A percentile compares a stretch with the other conserved stretches of the same genome.
Evolutionary conservation across 2,797 vertebrate species (phyloP).

Genomic region (Semotilus atromaculatus): DNA sequence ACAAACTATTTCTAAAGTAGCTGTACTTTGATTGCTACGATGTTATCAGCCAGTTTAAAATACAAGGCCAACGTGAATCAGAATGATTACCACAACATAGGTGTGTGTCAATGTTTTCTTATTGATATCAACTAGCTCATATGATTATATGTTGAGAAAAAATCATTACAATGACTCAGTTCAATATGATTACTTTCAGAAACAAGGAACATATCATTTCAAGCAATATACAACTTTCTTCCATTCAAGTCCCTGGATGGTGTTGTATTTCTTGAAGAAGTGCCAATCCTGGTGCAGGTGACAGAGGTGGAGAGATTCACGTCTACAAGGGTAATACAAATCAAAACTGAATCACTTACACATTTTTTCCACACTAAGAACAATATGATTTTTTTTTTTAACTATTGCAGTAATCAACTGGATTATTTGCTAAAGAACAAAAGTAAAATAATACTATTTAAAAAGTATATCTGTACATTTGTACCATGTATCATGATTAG

Average conservation of each 20-base stretch:
- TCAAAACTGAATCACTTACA: neutral
- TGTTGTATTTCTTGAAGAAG: slow-evolving; percentile 64
- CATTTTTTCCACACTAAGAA: neutral
- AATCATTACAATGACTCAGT: neutral
- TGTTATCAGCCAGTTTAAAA: slow-evolving; percentile 43
- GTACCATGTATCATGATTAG: neutral
- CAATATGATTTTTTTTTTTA: neutral
- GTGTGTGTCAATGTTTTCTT: slow-evolving; percentile 19
- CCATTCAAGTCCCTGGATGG: slow-evolving; percentile 66
- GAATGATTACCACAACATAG: slow-evolving; percentile 24
- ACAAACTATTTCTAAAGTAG: slow-evolving; percentile 47
- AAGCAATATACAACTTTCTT: slow-evolving; percentile 57
- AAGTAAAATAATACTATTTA: neutral
- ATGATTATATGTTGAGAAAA: slow-evolving; percentile 3
- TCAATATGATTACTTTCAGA: slow-evolving; percentile 52
- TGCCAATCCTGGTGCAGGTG: slow-evolving; percentile 69
- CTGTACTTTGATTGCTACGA: slow-evolving; percentile 43
- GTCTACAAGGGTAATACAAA: slow-evolving; percentile 58
- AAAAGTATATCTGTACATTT: neutral
- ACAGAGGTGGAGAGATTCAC: slow-evolving; percentile 69
- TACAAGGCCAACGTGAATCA: slow-evolving; percentile 35
- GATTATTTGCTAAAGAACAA: neutral
- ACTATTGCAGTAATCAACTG: neutral
- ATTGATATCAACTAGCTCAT: neutral
- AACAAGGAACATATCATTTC: slow-evolving; percentile 44